Evolutionary conservation across 2,888 invertebrate genomes (phyloP), one percentile per base, ranked within the genome.

Genomic region (Caenorhabditis wallacei): DNA sequence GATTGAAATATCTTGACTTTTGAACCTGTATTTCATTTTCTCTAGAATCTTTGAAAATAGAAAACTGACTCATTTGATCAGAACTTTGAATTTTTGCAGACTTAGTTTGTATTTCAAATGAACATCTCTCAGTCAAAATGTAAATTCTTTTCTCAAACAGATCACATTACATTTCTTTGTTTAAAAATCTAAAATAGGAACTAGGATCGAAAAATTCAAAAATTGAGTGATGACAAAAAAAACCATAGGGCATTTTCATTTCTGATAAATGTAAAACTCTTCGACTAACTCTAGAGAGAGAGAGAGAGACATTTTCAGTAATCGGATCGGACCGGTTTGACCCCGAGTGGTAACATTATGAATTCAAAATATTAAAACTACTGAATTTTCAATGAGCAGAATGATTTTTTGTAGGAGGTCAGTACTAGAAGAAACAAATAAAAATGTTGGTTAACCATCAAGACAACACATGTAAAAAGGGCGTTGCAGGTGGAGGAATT

Each of bases 261-360:
- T 59, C 66, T 66, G 66, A 53, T 13, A 66, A 66, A 53, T 66
- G n/a, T 13, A 22, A 66, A 51, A 59, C 26, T 1, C 22, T n/a
- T 30, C 30, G 3, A 30, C 48, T 37, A 16, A 7, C 18, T 51
- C n/a, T 30, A 35, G 53, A 51, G 40, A 53, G 53, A 53, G 51
- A 30, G 30, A 35, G 53, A 51, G 40, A 53, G 53, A 53, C 53
- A 66, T 53, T 66, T 24, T 66, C 53, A 66, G 66, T 66, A 66
- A 66, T 66, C 66, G 66, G 66, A 66, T 66, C 64, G 66, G 66
- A 66, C 66, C 53, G 53, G 66, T 66, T 66, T 66, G 66, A 66
- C 66, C 66, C 66, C 59, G 51, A 18, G 46, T 26, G 63, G 51
- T 48, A 51, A 35, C 30, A 35, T 56, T 24, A 8, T 48, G 18